phyloP scores from a whole-genome alignment of 23 tunicate genomes.

The Halocynthia roretzi region DNA sequence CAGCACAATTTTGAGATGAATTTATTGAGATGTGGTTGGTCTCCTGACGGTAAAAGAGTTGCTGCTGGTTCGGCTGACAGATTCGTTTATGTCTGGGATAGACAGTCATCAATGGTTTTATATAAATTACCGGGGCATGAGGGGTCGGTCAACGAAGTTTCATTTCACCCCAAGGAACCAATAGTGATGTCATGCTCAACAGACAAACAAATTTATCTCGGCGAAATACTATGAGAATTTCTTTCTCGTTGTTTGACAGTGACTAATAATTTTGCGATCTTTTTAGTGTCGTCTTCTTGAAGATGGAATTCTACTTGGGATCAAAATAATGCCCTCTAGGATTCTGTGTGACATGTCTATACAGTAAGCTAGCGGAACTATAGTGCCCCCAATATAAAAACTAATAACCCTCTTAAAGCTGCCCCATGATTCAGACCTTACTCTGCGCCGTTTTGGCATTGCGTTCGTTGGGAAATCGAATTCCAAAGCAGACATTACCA shows the following conservation, averaged over 20 bases:
- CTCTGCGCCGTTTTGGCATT: no score
- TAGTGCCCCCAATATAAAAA: no score
- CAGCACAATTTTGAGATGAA: constrained; percentile 89
- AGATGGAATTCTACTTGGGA: no score
- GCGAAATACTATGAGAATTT: constrained; percentile 40
- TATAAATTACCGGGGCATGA: constrained; percentile 94
- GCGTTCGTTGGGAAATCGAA: no score
- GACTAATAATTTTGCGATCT: no score
- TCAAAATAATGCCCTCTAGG: no score
- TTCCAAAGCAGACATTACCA: no score
- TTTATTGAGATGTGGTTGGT: constrained; percentile 86
- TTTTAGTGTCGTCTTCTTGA: no score
- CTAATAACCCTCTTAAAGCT: no score
- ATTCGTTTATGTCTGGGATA: constrained; percentile 85
- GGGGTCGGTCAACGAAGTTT: constrained; percentile 93
- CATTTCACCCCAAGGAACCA: constrained; percentile 90
- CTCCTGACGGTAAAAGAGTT: constrained; percentile 74
- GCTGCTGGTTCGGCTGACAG: constrained; percentile 90
- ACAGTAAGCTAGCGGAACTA: no score
- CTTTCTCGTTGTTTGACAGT: background rate
- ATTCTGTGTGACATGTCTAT: no score
- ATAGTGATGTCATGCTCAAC: constrained; percentile 90
- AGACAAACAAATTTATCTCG: constrained; percentile 80
- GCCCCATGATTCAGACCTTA: no score
- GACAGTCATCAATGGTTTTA: constrained; percentile 25